Conservation (phyloP, 2,113 vertebrate genomes). For the Sylvia atricapilla region DNA sequence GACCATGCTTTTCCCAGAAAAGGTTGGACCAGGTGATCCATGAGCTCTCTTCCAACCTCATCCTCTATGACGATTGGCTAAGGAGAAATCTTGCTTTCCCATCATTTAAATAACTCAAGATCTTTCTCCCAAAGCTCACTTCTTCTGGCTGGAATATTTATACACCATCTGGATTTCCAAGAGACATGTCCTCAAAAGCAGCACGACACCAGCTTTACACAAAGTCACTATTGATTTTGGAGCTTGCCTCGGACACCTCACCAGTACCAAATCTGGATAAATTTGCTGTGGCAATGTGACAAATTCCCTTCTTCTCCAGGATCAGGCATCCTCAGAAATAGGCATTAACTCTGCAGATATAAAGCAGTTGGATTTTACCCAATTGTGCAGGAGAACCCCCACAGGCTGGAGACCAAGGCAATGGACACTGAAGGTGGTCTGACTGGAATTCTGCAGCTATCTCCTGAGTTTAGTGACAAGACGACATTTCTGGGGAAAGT, state of each 20-base stretch:
- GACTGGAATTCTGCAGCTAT: not conserved
- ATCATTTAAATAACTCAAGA: not conserved
- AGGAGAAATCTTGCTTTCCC: not conserved
- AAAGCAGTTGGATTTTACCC: not conserved
- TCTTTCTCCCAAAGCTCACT: not conserved
- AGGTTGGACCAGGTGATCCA: not conserved
- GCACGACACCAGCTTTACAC: not conserved
- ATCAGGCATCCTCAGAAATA: not conserved
- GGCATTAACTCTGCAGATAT: not conserved
- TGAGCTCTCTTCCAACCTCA: not conserved
- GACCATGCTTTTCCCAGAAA: not conserved
- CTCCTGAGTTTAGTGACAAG: not conserved
- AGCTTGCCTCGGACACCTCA: not conserved
- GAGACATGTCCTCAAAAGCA: not conserved
- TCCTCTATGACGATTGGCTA: not conserved
- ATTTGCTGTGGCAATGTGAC: not conserved
- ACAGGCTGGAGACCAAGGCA: not conserved
- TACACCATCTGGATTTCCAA: not conserved
- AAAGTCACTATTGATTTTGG: not conserved
- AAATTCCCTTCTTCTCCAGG: not conserved
- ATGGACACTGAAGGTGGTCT: not conserved
- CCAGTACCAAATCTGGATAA: not conserved
- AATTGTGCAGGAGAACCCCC: not conserved
- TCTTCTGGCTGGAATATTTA: not conserved
- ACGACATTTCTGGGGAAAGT: not conserved